Percentiles rank a stretch among this genome's conserved stretches.
Evolutionary conservation across 1,140 invertebrate genomes (phyloP).

Genomic region (Asobara japonica): DNA sequence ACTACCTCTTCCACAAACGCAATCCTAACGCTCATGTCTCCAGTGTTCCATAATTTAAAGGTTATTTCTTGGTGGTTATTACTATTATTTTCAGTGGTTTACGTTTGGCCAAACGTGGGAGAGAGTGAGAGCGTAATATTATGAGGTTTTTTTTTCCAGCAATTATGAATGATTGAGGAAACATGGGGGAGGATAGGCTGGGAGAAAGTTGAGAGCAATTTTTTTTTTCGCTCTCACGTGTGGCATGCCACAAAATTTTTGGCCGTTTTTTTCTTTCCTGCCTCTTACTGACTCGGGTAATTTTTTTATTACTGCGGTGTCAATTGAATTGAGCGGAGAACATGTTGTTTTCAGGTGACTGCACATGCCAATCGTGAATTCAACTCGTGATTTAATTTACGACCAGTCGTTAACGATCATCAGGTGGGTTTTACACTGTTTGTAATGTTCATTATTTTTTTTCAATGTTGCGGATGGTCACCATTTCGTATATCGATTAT

Average conservation of each 20-base stretch:
- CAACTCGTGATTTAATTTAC: conserved; percentile 14
- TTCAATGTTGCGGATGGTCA: neutral
- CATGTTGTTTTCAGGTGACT: neutral
- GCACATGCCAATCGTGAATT: neutral
- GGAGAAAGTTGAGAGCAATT: conserved; percentile 23
- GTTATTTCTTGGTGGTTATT: neutral
- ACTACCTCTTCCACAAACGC: conserved; percentile 18
- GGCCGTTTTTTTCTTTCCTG: neutral
- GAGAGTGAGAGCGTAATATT: neutral
- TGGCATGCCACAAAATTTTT: neutral
- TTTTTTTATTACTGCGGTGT: neutral
- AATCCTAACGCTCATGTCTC: neutral
- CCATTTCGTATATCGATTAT: neutral
- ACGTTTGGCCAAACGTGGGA: neutral
- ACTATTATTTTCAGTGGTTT: neutral
- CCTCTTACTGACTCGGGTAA: neutral
- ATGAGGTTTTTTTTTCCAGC: neutral
- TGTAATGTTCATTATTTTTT: neutral
- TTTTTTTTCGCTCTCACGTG: conserved; percentile 26
- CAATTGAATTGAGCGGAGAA: neutral
- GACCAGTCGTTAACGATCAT: neutral
- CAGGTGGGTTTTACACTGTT: neutral
- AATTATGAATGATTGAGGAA: neutral
- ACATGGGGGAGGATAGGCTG: neutral
- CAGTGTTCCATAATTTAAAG: neutral